A percentile compares a stretch with the other conserved stretches of the same genome.
phyloP scores from a whole-genome alignment of 2,113 vertebrate species.

The Gadus chalcogrammus region DNA sequence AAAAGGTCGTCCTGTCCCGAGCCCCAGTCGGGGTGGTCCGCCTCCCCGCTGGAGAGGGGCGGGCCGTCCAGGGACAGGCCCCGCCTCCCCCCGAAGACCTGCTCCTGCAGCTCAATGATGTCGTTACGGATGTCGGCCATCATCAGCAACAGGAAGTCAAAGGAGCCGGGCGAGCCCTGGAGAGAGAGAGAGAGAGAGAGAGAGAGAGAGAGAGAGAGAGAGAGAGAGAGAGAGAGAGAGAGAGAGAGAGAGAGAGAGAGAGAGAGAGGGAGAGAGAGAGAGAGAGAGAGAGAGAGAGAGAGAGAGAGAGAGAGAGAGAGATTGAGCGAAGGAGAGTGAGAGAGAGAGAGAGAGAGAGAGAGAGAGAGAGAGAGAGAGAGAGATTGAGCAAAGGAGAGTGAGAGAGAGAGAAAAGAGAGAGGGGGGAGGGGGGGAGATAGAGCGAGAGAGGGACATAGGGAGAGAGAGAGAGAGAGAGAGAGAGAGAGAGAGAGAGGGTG shows the following conservation, averaged over 20 bases:
- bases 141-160: conserved; percentile 77
- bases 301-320: too few species aligned
- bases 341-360: too few species aligned
- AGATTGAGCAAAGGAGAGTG: conserved; percentile 9
- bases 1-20: conserved; percentile 68
- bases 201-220: too few species aligned
- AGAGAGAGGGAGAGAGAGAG: too few species aligned
- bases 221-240: too few species aligned
- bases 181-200: neutral
- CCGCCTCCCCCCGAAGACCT: conserved; percentile 69
- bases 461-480: too few species aligned
- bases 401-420: neutral
- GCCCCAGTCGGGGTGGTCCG: conserved; percentile 65
- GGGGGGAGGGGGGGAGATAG: too few species aligned
- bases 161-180: conserved; percentile 77
- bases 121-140: conserved; percentile 79
- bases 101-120: conserved; percentile 77
- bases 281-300: too few species aligned
- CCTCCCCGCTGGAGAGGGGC: conserved; percentile 56
- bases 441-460: neutral
- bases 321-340: too few species aligned
- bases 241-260: too few species aligned
- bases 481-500: too few species aligned
- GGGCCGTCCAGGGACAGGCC: conserved; percentile 63
- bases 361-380: too few species aligned